Evolutionary conservation across 2,888 invertebrate species (phyloP).

Genomic region (Petrolisthes manimaculis): DNA sequence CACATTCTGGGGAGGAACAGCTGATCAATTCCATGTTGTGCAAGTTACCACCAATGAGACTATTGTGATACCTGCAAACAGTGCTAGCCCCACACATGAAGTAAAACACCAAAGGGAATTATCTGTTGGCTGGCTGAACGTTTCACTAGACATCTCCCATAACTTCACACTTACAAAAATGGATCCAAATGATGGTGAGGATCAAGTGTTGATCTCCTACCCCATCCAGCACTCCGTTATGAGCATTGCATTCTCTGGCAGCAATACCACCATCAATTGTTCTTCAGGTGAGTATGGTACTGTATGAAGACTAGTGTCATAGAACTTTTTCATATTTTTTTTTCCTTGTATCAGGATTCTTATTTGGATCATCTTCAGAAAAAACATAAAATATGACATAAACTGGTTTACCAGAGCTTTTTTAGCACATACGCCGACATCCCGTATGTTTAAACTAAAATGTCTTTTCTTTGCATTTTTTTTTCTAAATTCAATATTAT

Average conservation of each 20-base stretch:
- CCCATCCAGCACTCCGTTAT: neutral
- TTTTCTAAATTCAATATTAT: too few species aligned
- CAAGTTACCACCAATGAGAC: neutral
- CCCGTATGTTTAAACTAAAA: neutral
- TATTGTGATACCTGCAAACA: neutral
- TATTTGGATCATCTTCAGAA: neutral
- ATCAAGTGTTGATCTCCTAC: neutral
- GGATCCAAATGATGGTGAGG: neutral
- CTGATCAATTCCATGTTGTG: neutral
- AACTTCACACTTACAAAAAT: neutral
- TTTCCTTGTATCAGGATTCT: neutral
- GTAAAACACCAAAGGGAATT: neutral
- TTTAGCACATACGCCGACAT: neutral
- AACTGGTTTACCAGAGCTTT: neutral
- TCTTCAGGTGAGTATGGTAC: slow-evolving; percentile 11
- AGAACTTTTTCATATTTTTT: neutral
- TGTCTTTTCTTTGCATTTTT: too few species aligned
- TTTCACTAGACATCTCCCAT: neutral
- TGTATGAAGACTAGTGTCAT: too few species aligned
- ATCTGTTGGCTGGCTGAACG: neutral
- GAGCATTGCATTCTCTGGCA: slow-evolving; percentile 3
- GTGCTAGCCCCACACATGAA: neutral
- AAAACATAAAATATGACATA: neutral
- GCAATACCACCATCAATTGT: slow-evolving; percentile 18
- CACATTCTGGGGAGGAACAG: neutral